Evolutionary conservation across 1,140 invertebrate genomes (phyloP).

Genomic region (Heterodera carotae): DNA sequence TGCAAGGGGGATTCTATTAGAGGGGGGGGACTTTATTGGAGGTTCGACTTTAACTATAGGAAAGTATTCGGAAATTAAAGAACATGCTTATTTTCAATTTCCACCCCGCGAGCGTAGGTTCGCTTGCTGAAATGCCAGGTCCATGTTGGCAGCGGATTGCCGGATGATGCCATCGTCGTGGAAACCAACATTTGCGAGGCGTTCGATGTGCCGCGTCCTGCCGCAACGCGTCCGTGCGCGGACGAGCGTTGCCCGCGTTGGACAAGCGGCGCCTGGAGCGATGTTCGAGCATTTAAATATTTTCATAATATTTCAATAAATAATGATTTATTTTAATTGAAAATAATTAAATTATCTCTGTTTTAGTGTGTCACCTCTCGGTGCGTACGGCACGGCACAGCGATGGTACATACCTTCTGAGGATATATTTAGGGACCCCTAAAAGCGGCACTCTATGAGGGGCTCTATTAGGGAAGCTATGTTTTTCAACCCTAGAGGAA

Average conservation of each 20-base stretch:
- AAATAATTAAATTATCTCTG: constrained; percentile 2
- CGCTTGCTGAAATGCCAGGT: constrained; percentile 48
- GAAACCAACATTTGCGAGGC: constrained; percentile 59
- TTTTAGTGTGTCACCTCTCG: constrained; percentile 52
- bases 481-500: constrained; percentile 5
- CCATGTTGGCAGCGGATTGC: constrained; percentile 35
- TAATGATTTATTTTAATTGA: background rate
- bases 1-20: no score
- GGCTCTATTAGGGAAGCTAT: no score
- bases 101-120: constrained; percentile 35
- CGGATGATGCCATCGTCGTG: constrained; percentile 6
- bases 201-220: constrained; percentile 53
- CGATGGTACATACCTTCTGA: no score
- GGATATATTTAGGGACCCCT: no score
- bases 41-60: no score
- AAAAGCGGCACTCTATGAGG: no score
- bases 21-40: no score
- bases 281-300: constrained; percentile 14
- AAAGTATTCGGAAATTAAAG: constrained; percentile 15
- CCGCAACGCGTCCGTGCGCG: constrained; percentile 49
- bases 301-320: background rate
- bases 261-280: constrained; percentile 55
- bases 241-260: constrained; percentile 55
- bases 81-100: no score
- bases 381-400: constrained; percentile 45